A percentile compares a stretch with the other conserved stretches of the same genome.
Evolutionary conservation across 2,888 invertebrate species (phyloP).

Genomic region (Rotaria macrura): DNA sequence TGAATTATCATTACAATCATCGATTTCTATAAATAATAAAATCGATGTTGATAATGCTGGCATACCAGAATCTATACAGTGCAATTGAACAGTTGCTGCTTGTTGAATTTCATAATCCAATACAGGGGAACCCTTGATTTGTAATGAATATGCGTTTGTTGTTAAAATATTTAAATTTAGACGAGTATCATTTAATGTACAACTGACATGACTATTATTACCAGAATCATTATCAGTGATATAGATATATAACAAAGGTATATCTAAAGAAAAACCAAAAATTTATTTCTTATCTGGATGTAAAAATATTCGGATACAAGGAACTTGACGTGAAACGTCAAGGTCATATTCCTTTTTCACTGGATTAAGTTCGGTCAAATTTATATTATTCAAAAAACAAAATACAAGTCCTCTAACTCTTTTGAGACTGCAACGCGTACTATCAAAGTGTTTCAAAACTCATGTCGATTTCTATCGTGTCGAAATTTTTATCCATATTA

Average conservation of each 20-base stretch:
- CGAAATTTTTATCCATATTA: too few relatives aligned
- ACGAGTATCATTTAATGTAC: conserved; percentile 8
- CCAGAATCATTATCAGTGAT: background rate
- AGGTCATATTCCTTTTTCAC: too few relatives aligned
- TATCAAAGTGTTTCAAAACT: too few relatives aligned
- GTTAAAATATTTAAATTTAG: conserved; percentile 4
- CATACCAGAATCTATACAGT: background rate
- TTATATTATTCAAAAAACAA: too few relatives aligned
- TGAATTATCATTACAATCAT: conserved; percentile 20
- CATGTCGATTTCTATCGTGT: too few relatives aligned
- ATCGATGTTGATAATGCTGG: background rate
- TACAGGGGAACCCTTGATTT: background rate
- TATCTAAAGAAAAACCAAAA: background rate
- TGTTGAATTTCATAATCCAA: conserved; percentile 11
- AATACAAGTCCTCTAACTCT: too few relatives aligned
- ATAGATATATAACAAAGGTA: background rate
- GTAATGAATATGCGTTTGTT: conserved; percentile 5
- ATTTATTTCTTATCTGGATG: too few relatives aligned
- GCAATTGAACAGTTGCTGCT: background rate
- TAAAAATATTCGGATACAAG: too few relatives aligned
- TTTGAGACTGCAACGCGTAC: too few relatives aligned
- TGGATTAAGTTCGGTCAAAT: too few relatives aligned
- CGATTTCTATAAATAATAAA: background rate
- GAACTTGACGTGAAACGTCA: too few relatives aligned
- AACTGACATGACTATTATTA: background rate